Conservation (phyloP, 2,797 vertebrate genomes). For the Strix occidentalis region DNA sequence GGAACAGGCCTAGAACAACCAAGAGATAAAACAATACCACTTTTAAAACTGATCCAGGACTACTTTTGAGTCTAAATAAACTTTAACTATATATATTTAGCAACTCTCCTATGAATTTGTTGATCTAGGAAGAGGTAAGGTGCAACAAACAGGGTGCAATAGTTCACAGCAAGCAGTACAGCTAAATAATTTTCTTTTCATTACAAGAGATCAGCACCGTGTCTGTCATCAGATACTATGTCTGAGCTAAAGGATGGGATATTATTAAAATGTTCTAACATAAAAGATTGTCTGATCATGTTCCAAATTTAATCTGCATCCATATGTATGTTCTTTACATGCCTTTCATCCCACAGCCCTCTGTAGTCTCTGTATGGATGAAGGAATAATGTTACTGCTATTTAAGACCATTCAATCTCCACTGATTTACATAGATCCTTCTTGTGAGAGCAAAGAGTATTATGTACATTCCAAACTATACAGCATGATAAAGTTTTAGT, state of each 20-base stretch:
- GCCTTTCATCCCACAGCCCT: neutral
- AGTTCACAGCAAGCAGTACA: neutral
- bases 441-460: neutral
- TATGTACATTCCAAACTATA: neutral
- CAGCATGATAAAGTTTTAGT: neutral
- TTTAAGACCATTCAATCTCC: neutral
- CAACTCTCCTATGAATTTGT: neutral
- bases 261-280: neutral
- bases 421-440: neutral
- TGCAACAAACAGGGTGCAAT: neutral
- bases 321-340: neutral
- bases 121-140: neutral
- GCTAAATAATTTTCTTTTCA: neutral
- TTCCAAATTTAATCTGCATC: conserved; percentile 26
- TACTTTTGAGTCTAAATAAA: neutral
- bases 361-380: neutral
- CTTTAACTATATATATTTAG: neutral
- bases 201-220: neutral
- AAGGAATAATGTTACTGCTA: neutral
- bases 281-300: neutral
- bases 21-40: neutral
- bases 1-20: neutral
- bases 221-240: neutral
- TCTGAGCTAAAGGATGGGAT: neutral
- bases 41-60: neutral